phyloP scores from a whole-genome alignment of 1,140 invertebrate species.

The Manduca sexta region DNA sequence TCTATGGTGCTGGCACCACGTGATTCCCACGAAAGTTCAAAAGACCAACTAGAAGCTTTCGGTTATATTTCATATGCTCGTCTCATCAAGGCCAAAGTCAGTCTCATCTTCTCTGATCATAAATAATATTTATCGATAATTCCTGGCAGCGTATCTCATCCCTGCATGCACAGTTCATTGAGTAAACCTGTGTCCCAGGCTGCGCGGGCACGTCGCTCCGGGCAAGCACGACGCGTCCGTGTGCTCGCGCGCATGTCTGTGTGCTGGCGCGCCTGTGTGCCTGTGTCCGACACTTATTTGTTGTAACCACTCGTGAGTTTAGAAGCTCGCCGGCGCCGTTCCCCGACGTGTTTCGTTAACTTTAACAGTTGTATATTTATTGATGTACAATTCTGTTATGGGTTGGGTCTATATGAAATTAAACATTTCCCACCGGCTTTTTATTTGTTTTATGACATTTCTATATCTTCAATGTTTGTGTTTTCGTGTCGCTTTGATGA shows the following conservation, averaged over 20 bases:
- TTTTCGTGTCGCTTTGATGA: neutral
- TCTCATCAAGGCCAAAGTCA: no score
- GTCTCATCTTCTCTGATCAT: no score
- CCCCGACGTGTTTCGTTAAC: slow-evolving; percentile 35
- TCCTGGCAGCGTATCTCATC: no score
- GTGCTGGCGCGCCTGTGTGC: slow-evolving; percentile 25
- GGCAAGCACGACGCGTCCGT: slow-evolving; percentile 23
- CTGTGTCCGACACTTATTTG: slow-evolving; percentile 39
- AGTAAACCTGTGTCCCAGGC: slow-evolving; percentile 49
- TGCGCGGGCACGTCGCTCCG: slow-evolving; percentile 29
- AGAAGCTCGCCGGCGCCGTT: slow-evolving; percentile 36
- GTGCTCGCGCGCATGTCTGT: slow-evolving; percentile 9
- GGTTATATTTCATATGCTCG: no score
- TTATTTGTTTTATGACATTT: slow-evolving; percentile 6
- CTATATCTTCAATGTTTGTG: no score
- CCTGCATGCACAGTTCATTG: slow-evolving; percentile 43
- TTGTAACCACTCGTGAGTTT: slow-evolving; percentile 44
- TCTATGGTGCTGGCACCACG: no score
- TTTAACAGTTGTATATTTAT: slow-evolving; percentile 45
- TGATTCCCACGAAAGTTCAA: no score
- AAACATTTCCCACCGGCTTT: slow-evolving; percentile 1
- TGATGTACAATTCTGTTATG: slow-evolving; percentile 21
- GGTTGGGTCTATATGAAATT: slow-evolving; percentile 6
- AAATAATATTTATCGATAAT: no score
- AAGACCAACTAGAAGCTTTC: no score